Evolutionary conservation across 2,888 invertebrate genomes (phyloP), one percentile per base, ranked within the genome.

Genomic region (Dynastes maya): DNA sequence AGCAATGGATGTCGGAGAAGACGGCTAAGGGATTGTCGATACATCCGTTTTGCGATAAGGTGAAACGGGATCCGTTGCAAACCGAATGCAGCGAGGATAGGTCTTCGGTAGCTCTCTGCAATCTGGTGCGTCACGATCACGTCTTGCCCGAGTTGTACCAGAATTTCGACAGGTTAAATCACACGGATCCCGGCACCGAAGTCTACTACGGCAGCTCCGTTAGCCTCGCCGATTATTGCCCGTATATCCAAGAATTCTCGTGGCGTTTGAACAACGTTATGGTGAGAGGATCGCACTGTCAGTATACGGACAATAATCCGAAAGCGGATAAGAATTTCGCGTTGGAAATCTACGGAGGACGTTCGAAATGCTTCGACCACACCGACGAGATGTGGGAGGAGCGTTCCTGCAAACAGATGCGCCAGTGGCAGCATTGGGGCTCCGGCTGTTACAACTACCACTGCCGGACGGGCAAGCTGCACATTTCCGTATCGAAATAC

Each of bases 211-310:
- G 98, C 0, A 99, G 99, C 0, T 97, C 98, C 0, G 98, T 99
- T 0, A 94, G 95, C 0, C 89, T 99, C 77, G 98, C 98, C 0
- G 98, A 99, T 90, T 96, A 95, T 89, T 99, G 99, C 86, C 99
- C 99, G 0, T 99, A 98, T 88, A 95, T 98, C 75, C 98, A 98
- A 89, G 98, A 98, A 90, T 98, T 99, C 88, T 98, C 97, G 0
- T 99, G 98, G 98, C 92, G 95, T 81, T 95, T 96, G 83, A 95
- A 96, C 86, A 95, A 95, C 85, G 93, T 96, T 0, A 93, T 96
- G n/a, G 94, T 98, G 0, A 91, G 99, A 37, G 98, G 98, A 40
- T 98, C 98, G 32, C 95, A 98, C 84, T 99, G 99, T 88, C 94
- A 95, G 53, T 96, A 96, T 84, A 92, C 93, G 45, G 97, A 97